phyloP scores from a whole-genome alignment of 2,113 vertebrate genomes.

The Saccopteryx bilineata region DNA sequence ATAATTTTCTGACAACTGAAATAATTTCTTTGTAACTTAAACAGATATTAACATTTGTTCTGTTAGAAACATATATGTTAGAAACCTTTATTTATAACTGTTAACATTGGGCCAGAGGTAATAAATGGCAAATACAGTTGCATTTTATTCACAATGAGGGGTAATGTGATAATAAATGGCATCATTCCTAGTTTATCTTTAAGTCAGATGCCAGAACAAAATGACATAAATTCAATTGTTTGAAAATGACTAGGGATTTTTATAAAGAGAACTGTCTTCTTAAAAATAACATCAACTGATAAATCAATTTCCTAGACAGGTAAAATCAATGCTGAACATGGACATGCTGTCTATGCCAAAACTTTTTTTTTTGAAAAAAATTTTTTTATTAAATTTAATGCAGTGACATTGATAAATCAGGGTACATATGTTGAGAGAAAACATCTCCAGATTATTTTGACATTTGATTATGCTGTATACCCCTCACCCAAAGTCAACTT shows the following conservation, averaged over 20 bases:
- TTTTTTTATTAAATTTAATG: no score
- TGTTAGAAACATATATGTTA: background rate
- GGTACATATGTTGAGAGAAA: no score
- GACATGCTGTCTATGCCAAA: slow-evolving; percentile 22
- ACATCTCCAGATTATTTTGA: no score
- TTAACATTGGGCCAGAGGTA: background rate
- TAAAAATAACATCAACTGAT: slow-evolving; percentile 69
- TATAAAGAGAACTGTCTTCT: slow-evolving; percentile 68
- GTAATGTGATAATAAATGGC: slow-evolving; percentile 34
- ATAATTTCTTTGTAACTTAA: slow-evolving; percentile 57
- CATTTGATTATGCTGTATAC: no score
- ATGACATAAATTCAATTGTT: slow-evolving; percentile 62
- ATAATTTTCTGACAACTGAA: slow-evolving; percentile 36
- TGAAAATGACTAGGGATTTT: slow-evolving; percentile 59
- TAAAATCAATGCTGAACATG: slow-evolving; percentile 65
- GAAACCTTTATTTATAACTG: background rate
- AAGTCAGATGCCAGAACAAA: slow-evolving; percentile 48
- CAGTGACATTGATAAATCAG: no score
- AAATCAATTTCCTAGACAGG: slow-evolving; percentile 70
- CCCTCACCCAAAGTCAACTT: no score
- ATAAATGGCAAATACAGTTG: slow-evolving; percentile 39
- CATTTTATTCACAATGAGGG: slow-evolving; percentile 54
- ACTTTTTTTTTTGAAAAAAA: no score
- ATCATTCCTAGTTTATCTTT: slow-evolving; percentile 62
- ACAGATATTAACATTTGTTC: slow-evolving; percentile 39